phyloP scores from a whole-genome alignment of 2,797 vertebrate species.

The Centroberyx gerrardi region DNA sequence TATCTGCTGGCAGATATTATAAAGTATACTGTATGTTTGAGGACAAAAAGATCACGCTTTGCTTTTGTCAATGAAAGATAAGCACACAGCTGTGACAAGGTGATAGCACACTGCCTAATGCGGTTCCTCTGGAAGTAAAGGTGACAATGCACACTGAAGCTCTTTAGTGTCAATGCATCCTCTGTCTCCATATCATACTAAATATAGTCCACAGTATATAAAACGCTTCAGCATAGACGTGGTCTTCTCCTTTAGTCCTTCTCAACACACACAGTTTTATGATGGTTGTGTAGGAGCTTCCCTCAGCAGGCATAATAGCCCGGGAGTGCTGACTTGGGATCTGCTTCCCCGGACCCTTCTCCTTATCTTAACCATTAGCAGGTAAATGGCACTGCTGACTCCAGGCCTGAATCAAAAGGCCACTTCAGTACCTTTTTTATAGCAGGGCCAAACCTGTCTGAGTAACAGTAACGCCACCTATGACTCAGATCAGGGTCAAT shows the following conservation, averaged over 20 bases:
- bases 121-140: conserved; percentile 21
- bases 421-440: conserved; percentile 3
- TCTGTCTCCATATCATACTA: conserved; percentile 48
- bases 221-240: conserved; percentile 51
- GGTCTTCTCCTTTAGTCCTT: conserved; percentile 51
- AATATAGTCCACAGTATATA: conserved; percentile 59
- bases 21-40: conserved; percentile 19
- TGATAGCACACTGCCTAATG: conserved; percentile 33
- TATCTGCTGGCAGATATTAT: conserved; percentile 29
- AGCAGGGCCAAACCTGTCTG: background rate
- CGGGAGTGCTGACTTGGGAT: conserved; percentile 62
- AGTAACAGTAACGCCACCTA: background rate
- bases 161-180: conserved; percentile 28
- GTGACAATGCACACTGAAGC: conserved; percentile 19
- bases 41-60: conserved; percentile 40
- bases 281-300: conserved; percentile 50
- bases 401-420: conserved; percentile 33
- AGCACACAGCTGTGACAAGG: conserved; percentile 36
- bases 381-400: conserved; percentile 26
- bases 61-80: conserved; percentile 51
- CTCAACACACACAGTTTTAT: conserved; percentile 58
- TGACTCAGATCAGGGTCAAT: conserved; percentile 11
- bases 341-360: conserved; percentile 46
- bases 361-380: conserved; percentile 47
- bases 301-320: conserved; percentile 52